Evolutionary conservation across 2,888 invertebrate species (phyloP), one percentile per base, ranked within the genome.

Genomic region (Falcaria lacertinaria): DNA sequence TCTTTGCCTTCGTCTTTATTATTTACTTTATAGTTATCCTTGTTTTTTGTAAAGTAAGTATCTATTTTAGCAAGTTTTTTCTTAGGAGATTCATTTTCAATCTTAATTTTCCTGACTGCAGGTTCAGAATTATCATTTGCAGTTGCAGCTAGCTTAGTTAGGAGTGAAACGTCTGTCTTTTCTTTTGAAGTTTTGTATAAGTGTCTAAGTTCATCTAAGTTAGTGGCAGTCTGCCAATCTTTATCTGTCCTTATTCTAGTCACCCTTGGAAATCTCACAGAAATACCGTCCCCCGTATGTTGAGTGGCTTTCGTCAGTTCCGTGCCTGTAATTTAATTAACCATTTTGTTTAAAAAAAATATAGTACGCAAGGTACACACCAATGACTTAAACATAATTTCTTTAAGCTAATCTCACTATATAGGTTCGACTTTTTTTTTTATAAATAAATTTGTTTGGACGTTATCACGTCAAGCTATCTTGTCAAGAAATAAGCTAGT

Each of bases 261-360:
- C 0, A 98, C 96, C 55, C 98, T 91, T 0, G 98, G 98, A 86
- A 98, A 98, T 42, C 98, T 90, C 36, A 98, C 96, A 2, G 98
- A 98, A 63, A 98, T 97, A 1, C 98, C 97, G 61, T 95, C 93
- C 0, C 98, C 98, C 1, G 98, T 98, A 71, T 98, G 98, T 4
- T 94, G 91, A 44, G 94, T 94, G 2, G 95, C 94, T 73, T 94
- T 93, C 1, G 95, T 94, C 54, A 95, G 92, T 76, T 95, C 95
- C 0, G 95, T 95, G 0, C 95, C 92, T 89, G 71, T 14, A 71
- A 76, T 48, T 2, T 22, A 47, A 40, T 33, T 43, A 43, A 25
- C 6, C 13, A 7, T 34, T 14, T 42, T 16, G 22, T 40, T 13
- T 40, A 15, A 28, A 41, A 40, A 28, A 47, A 43, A 43, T 39